phyloP scores from a whole-genome alignment of 2,888 invertebrate species.

The Pollenia angustigena region DNA sequence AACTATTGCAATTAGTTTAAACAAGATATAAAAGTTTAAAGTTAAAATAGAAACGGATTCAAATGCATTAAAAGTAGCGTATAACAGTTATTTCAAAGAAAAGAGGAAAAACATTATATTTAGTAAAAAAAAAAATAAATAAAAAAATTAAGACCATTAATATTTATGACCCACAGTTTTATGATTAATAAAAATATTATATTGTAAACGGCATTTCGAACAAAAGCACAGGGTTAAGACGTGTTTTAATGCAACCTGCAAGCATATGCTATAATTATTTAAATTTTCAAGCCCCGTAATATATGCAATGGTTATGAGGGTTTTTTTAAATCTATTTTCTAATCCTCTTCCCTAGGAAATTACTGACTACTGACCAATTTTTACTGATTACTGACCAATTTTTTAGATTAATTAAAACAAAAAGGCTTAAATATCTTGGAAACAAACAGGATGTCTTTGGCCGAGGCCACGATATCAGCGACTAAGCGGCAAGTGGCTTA shows the following conservation, averaged over 20 bases:
- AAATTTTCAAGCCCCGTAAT: neutral
- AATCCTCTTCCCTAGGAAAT: neutral
- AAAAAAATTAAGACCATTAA: neutral
- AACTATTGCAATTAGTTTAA: constrained; percentile 63
- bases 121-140: neutral
- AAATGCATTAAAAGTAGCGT: constrained; percentile 42
- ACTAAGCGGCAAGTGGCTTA: too few species aligned
- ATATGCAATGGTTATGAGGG: constrained; percentile 7
- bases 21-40: constrained; percentile 42
- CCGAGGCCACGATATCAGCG: too few species aligned
- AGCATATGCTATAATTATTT: neutral
- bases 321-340: neutral
- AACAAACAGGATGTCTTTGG: too few species aligned
- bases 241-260: neutral
- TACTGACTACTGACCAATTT: too few species aligned
- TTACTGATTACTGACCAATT: too few species aligned
- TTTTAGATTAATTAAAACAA: too few species aligned
- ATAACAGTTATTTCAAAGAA: neutral
- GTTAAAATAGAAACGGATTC: constrained; percentile 25
- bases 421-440: too few species aligned
- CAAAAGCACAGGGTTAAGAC: too few species aligned
- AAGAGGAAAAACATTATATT: neutral
- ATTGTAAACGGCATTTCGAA: neutral
- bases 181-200: constrained; percentile 43
- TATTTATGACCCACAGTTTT: constrained; percentile 28